A percentile compares a stretch with the other conserved stretches of the same genome.
Conservation (phyloP, 2,797 vertebrate genomes). For the Myotis vivesi region DNA sequence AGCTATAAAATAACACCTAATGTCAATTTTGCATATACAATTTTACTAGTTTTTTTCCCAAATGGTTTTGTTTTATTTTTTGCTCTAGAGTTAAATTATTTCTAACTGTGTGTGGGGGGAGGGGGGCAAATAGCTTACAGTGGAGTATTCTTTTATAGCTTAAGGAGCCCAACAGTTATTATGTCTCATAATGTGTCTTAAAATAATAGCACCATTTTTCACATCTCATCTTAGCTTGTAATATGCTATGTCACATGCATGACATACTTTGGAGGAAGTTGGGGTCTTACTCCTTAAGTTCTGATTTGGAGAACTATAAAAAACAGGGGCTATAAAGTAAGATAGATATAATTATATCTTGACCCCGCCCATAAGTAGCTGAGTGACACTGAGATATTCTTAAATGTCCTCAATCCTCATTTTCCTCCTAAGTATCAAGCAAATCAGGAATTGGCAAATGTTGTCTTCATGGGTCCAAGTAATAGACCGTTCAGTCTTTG, state of each 20-base stretch:
- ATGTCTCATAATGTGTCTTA: neutral
- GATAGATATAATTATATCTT: neutral
- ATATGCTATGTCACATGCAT: neutral
- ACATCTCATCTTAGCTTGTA: neutral
- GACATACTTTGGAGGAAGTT: neutral
- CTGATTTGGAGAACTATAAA: slow-evolving; percentile 18
- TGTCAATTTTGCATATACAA: neutral
- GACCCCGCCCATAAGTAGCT: neutral
- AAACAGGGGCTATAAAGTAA: neutral
- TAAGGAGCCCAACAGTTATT: neutral
- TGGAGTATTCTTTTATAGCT: neutral
- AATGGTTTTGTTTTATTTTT: neutral
- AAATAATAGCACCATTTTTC: neutral
- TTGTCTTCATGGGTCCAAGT: neutral
- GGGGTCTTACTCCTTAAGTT: neutral
- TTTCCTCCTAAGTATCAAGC: neutral
- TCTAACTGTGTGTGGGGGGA: neutral
- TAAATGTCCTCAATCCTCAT: neutral
- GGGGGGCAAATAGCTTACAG: neutral
- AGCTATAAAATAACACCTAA: neutral
- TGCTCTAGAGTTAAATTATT: neutral
- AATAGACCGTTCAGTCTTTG: neutral
- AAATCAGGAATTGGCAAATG: neutral
- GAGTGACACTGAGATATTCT: neutral
- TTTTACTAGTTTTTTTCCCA: neutral